phyloP scores from a whole-genome alignment of 37 sponge, comb jelly and placozoan species.

The Aphrocallistes beatrix region DNA sequence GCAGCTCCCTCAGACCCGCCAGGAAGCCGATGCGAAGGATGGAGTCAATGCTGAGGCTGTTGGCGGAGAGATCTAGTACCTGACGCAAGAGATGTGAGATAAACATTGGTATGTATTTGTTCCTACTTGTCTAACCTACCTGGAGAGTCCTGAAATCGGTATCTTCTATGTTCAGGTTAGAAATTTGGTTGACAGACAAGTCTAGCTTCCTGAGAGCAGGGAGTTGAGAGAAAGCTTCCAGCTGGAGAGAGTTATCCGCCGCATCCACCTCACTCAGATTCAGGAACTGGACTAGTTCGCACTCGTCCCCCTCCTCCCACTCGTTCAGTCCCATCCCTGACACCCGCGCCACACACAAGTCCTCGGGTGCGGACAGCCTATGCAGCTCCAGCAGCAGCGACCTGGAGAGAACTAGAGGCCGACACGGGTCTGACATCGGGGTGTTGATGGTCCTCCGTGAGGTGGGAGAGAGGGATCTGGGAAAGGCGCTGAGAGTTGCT shows the following conservation, averaged over 20 bases:
- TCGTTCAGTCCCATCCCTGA: conserved; percentile 32
- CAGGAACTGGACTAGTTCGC: conserved; percentile 32
- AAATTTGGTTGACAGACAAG: conserved; percentile 7
- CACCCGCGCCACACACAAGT: conserved; percentile 38
- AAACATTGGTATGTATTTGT: background rate
- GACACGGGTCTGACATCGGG: background rate
- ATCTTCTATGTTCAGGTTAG: background rate
- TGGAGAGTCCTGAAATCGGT: background rate
- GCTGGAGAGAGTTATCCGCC: conserved; percentile 42
- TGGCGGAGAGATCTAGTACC: conserved; percentile 63
- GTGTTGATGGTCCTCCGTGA: background rate
- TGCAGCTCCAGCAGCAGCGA: background rate
- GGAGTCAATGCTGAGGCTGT: conserved; percentile 32
- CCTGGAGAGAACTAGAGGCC: background rate
- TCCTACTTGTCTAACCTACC: background rate
- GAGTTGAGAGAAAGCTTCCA: background rate
- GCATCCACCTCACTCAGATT: conserved; percentile 43
- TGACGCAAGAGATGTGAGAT: background rate
- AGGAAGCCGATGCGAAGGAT: conserved; percentile 46
- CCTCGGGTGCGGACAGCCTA: conserved; percentile 24
- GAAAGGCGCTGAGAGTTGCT: background rate
- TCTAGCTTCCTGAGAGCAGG: background rate
- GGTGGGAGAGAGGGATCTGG: background rate
- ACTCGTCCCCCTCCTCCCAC: conserved; percentile 26
- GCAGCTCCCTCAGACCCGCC: conserved; percentile 49